phyloP scores from a whole-genome alignment of 2,113 vertebrate genomes.

The Propithecus coquereli region DNA sequence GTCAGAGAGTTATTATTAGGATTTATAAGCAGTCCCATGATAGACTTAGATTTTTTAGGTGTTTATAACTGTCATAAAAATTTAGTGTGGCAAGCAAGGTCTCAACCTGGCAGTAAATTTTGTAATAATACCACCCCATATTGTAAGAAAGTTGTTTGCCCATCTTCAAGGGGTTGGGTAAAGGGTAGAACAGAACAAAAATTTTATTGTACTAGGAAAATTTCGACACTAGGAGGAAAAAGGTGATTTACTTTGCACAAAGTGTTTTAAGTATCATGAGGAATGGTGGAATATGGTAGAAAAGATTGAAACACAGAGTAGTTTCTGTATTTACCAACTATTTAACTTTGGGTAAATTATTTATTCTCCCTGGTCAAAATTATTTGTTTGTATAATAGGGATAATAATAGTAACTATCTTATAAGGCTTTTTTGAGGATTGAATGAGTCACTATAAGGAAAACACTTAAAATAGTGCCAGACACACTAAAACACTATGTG shows the following conservation, averaged over 20 bases:
- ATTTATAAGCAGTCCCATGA: conserved; percentile 53
- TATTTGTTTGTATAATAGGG: neutral
- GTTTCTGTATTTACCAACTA: neutral
- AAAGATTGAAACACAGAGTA: neutral
- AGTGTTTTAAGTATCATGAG: neutral
- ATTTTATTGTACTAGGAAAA: conserved; percentile 5
- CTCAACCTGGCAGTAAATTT: conserved; percentile 72
- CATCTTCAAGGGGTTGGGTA: conserved; percentile 39
- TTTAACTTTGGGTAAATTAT: neutral
- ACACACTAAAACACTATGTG: neutral
- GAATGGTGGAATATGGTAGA: neutral
- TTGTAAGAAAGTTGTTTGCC: conserved; percentile 62
- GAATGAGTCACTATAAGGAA: neutral
- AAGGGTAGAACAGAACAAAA: neutral
- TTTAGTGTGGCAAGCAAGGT: conserved; percentile 71
- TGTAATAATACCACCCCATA: conserved; percentile 61
- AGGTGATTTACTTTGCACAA: neutral
- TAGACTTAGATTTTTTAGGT: conserved; percentile 52
- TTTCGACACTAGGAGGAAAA: neutral
- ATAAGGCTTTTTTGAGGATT: neutral
- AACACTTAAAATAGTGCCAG: neutral
- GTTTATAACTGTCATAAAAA: conserved; percentile 63
- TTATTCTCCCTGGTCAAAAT: neutral
- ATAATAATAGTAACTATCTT: neutral
- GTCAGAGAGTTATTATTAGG: conserved; percentile 66